Conservation (phyloP, 2,888 invertebrate species). For the Acronicta aceris region DNA sequence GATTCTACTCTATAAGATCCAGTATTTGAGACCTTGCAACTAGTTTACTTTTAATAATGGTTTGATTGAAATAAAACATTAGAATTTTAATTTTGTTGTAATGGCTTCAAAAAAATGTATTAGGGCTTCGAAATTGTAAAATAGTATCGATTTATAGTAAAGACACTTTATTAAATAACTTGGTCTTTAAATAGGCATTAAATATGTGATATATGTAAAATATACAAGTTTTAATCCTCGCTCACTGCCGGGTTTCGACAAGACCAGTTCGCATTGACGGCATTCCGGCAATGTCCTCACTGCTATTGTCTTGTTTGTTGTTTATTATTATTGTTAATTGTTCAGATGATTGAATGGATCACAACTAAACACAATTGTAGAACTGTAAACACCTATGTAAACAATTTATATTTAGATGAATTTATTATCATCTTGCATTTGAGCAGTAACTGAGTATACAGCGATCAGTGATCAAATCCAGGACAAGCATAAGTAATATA, state of each 20-base stretch:
- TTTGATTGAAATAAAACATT: too few relatives aligned
- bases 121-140: neutral
- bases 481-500: too few relatives aligned
- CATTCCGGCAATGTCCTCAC: constrained; percentile 64
- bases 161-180: neutral
- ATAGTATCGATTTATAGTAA: neutral
- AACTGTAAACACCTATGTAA: neutral
- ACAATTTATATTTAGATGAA: too few relatives aligned
- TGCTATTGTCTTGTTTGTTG: constrained; percentile 42
- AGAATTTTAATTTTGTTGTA: too few relatives aligned
- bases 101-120: too few relatives aligned
- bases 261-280: constrained; percentile 70
- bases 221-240: constrained; percentile 46
- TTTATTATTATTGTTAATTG: constrained; percentile 41
- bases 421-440: too few relatives aligned
- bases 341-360: constrained; percentile 10
- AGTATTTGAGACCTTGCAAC: too few relatives aligned
- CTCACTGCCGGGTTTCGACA: constrained; percentile 53
- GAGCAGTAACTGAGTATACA: too few relatives aligned
- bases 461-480: too few relatives aligned
- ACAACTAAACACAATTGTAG: neutral
- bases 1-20: too few relatives aligned
- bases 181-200: neutral
- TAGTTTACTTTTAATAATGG: too few relatives aligned
- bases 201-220: constrained; percentile 41